phyloP scores from a whole-genome alignment of 1,140 invertebrate species.

The Nebria ingens region DNA sequence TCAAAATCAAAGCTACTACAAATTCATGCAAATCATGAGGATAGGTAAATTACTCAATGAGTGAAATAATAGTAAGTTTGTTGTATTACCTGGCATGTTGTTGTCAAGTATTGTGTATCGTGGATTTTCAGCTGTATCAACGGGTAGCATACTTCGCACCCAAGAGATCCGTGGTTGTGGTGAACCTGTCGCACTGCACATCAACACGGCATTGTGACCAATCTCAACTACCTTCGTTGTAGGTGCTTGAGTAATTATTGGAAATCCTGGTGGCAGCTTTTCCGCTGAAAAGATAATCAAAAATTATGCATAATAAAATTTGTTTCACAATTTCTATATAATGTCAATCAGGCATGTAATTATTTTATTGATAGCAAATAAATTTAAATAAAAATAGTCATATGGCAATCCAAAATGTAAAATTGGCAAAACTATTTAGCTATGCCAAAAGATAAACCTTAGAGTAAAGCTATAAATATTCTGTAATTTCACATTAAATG shows the following conservation, averaged over 20 bases:
- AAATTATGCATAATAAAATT: background rate
- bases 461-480: no score
- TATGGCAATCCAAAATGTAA: no score
- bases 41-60: no score
- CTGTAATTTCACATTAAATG: no score
- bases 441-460: no score
- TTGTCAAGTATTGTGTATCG: constrained; percentile 72
- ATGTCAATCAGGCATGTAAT: no score
- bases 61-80: background rate
- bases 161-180: constrained; percentile 81
- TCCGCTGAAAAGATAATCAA: constrained; percentile 55
- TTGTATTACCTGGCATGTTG: constrained; percentile 54
- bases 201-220: constrained; percentile 79
- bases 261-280: constrained; percentile 82
- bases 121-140: constrained; percentile 68
- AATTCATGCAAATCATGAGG: no score
- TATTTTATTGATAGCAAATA: no score
- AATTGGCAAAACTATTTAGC: no score
- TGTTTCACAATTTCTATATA: no score
- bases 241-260: constrained; percentile 72
- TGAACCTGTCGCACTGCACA: constrained; percentile 76
- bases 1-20: background rate
- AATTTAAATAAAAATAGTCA: no score
- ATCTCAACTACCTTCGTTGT: constrained; percentile 87
- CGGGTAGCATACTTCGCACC: constrained; percentile 82